These are phyloP conservation scores for Glomeris maerens DNA, from an alignment of 1,140 invertebrate species.

Conservation along the genomic window DNA sequence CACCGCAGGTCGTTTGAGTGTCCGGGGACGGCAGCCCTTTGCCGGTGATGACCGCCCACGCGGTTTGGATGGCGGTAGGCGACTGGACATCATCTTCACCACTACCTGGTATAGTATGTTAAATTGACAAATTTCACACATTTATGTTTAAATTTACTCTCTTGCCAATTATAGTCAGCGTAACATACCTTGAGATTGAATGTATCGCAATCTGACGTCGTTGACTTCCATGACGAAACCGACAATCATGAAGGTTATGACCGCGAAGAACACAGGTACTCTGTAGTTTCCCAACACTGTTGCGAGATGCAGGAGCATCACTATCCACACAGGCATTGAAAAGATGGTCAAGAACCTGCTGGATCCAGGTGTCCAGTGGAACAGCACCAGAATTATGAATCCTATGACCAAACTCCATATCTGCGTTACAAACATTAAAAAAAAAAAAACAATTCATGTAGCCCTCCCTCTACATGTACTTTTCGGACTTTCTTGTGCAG, in stretches of 20 bases:
- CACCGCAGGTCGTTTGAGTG: too few relatives aligned
- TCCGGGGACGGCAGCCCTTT: neutral
- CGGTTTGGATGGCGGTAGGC: neutral
- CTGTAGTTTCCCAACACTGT: conserved; percentile 33
- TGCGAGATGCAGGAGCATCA: conserved; percentile 29
- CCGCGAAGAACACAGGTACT: conserved; percentile 30
- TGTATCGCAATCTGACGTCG: conserved; percentile 5
- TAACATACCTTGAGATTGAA: conserved; percentile 1
- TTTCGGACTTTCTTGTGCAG: too few relatives aligned
- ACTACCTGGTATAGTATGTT: neutral
- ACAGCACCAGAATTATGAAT: conserved; percentile 25
- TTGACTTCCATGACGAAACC: conserved; percentile 27
- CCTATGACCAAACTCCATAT: conserved; percentile 26
- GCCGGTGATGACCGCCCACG: conserved; percentile 1
- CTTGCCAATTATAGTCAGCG: neutral
- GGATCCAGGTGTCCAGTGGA: conserved; percentile 25
- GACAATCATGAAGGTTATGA: conserved; percentile 30
- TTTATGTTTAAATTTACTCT: too few relatives aligned
- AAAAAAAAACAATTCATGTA: neutral
- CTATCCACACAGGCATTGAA: conserved; percentile 30
- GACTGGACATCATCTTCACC: neutral
- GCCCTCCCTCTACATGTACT: too few relatives aligned
- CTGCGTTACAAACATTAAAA: conserved; percentile 17
- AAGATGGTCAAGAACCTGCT: conserved; percentile 21
- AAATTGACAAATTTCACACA: neutral